Base-by-base conservation (phyloP, 1,140 invertebrate genomes). In the Pseudachorutes palmiensis region DNA sequence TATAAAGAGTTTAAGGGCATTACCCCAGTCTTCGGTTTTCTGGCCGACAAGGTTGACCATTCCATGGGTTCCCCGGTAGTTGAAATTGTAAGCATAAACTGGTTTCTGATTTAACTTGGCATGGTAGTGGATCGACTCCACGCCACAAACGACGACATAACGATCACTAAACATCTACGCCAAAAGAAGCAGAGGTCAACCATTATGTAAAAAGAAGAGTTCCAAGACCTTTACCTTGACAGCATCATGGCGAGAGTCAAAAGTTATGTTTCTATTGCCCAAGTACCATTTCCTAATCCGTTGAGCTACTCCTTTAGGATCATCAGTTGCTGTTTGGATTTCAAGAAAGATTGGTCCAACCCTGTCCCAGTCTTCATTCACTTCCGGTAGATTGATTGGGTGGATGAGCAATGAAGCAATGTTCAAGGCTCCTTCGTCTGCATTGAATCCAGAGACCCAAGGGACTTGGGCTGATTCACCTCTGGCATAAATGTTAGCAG, bases 1-100 rank as follows among this genome's bases (percentile, higher is more conserved):
- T 58, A 71, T 65, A n/a, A 73, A 61, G 36, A 71, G 72, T 9
- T 65, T 61, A 1, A 70, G n/a, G n/a, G n/a, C 12, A 28, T 58
- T 57, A 72, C 72, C 72, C 69, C 70, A 73, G 57, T 73, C 72
- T 55, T 71, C 26, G n/a, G 72, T 28, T 2, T 71, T 69, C 58
- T 71, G 72, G 33, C 70, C 69, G 2, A 73, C 22, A 1, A 69
- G 30, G 51, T 73, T 67, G 26, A 73, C 67, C 5, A 70, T 49
- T 31, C 72, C 65, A 36, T 71, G 68, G 9, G 64, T 67, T 33
- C 72, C 70, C 14, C n/a, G 31, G 30, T 67, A 70, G 24, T 49
- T 65, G 22, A 73, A 58, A 22, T 68, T 41, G 51, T 71, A 73
- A 0, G 70, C 65, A 32, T 73, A 73, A 24, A 71, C 70, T 22